Conservation (phyloP, 1,140 invertebrate genomes). For the Cotesia typhae region DNA sequence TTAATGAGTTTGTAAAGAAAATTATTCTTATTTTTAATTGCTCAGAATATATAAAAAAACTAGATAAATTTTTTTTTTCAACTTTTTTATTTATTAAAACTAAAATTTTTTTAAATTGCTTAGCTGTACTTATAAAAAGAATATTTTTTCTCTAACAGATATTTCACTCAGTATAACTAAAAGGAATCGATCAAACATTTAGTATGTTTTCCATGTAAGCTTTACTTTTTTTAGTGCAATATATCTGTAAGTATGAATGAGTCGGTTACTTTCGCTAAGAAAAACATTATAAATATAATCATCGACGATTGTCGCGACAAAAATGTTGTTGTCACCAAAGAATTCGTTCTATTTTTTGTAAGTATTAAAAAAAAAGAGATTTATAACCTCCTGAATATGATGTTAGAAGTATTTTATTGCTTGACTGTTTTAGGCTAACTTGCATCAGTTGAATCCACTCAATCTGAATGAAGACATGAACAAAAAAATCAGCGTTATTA, state of each 20-base stretch:
- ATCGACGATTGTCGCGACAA: constrained; percentile 45
- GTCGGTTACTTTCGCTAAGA: constrained; percentile 27
- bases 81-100: no score
- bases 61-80: no score
- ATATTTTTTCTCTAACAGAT: no score
- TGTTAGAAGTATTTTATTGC: constrained; percentile 9
- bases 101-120: no score
- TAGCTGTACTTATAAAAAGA: no score
- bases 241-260: not conserved
- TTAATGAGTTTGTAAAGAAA: no score
- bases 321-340: constrained; percentile 46
- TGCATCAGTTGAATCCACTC: constrained; percentile 47
- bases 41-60: no score
- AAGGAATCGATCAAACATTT: no score
- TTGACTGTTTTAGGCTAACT: constrained; percentile 42
- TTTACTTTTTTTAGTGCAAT: no score
- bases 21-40: no score
- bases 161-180: no score
- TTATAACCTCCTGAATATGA: constrained; percentile 6
- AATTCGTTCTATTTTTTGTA: constrained; percentile 58
- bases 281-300: constrained; percentile 49
- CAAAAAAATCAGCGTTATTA: constrained; percentile 37
- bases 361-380: constrained; percentile 30
- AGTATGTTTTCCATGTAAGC: no score
- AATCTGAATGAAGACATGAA: constrained; percentile 38